Evolutionary conservation across 2,888 invertebrate genomes (phyloP).

Genomic region (Caradrina clavipalpis): DNA sequence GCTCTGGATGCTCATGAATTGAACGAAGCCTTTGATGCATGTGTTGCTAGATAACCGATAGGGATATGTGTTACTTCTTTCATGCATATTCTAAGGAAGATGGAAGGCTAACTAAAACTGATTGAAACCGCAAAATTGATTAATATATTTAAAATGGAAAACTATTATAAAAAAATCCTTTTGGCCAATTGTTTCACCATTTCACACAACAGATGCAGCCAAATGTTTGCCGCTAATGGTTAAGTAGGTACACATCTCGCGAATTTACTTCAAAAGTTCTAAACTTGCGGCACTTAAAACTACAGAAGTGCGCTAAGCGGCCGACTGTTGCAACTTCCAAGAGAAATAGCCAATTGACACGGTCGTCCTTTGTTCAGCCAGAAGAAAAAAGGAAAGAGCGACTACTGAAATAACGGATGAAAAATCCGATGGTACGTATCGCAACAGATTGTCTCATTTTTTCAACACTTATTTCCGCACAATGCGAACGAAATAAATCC

Average conservation of each 20-base stretch:
- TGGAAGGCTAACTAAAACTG: too few species aligned
- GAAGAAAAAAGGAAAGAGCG: conserved; percentile 20
- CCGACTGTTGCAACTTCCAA: conserved; percentile 38
- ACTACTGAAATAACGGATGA: conserved; percentile 46
- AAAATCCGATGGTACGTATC: conserved; percentile 40
- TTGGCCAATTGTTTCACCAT: conserved; percentile 21
- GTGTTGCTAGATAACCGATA: background rate
- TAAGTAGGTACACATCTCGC: conserved; percentile 34
- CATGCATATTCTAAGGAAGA: too few species aligned
- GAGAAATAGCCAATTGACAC: conserved; percentile 59
- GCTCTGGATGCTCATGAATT: background rate
- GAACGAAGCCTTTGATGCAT: background rate
- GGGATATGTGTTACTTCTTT: background rate
- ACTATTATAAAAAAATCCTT: conserved; percentile 26
- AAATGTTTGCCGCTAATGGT: conserved; percentile 26
- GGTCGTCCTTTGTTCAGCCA: conserved; percentile 22
- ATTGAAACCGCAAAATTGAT: too few species aligned
- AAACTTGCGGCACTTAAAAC: conserved; percentile 49
- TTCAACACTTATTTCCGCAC: conserved; percentile 40
- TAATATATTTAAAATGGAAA: background rate
- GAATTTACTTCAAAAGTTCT: conserved; percentile 48
- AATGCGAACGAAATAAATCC: conserved; percentile 61
- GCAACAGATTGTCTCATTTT: conserved; percentile 30
- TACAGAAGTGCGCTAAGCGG: conserved; percentile 42
- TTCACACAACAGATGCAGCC: conserved; percentile 18